Base-by-base conservation (phyloP, 2,888 invertebrate genomes). In the Amblyjoppa proteus region DNA sequence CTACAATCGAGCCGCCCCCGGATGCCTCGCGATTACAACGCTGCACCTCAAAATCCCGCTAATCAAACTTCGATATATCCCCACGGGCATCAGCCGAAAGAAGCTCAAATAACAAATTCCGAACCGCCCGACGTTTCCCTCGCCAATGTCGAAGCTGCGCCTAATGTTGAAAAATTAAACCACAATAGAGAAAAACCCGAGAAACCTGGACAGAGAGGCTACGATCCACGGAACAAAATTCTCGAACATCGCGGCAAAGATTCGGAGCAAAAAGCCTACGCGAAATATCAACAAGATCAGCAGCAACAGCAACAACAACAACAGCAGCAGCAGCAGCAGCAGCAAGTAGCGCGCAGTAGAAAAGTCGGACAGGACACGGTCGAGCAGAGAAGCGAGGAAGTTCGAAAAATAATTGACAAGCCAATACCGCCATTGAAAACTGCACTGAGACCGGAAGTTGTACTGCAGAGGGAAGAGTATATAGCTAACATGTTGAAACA, bases 401-500 rank as follows among this genome's bases (percentile, higher is more conserved):
- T 92, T 11, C 87, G 93, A 0, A 94, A 94, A 51, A 78, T 93
- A 0, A 93, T 93, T 3, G 94, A 94, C 20, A 94, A 94, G 68
- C 92, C 93, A 3, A 64, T 92, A 45, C 89, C 90, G 2, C 86
- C 85, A 4, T 90, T 91, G 0, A 94, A 93, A 71, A 89, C 89
- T 0, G 87, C 85, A 3, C 89, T 90, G 5, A 92, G 93, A 64
- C 90, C 92, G 0, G 88, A 92, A 3, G 87, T 91, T 0, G 91
- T 92, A 4, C 83, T 90, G 1, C 89, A 89, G 0, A 91, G 91
- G 61, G 92, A 92, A 13, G 91, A 93, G 9, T 92, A 92, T 49
- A 86, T 89, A 13, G 89, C 91, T 0, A 91, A 90, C 69, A 89
- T 92, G 88, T 87, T 92, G 6, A 94, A 94, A 68, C 91, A 90